Evolutionary conservation across 2,113 vertebrate genomes (phyloP).

Genomic region (Cranoglanis bouderius): DNA sequence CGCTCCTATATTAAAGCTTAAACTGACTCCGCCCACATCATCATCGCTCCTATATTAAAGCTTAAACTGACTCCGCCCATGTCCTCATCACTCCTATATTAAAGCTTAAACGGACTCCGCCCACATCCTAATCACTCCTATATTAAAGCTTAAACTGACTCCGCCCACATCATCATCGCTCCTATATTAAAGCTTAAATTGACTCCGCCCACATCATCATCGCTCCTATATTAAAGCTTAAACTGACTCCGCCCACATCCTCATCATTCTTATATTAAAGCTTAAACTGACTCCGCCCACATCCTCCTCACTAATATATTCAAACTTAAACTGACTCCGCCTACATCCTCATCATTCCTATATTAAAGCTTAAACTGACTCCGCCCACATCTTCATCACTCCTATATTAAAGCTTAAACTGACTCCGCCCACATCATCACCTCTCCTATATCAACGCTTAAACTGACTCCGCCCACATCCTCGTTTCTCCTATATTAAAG

Average conservation of each 20-base stretch:
- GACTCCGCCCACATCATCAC: background rate
- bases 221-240: no score
- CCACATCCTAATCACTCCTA: background rate
- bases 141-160: background rate
- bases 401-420: background rate
- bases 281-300: no score
- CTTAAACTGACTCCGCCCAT: background rate
- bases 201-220: no score
- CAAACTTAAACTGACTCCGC: no score
- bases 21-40: background rate
- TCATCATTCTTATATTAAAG: no score
- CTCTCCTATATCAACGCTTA: background rate
- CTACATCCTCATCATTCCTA: no score
- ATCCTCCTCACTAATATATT: no score
- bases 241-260: no score
- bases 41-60: background rate
- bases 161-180: background rate
- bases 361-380: background rate
- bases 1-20: no score
- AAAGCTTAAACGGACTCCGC: background rate
- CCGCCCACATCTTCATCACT: background rate
- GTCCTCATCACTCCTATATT: background rate
- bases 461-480: background rate
- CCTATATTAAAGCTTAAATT: no score
- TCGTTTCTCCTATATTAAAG: background rate